Evolutionary conservation across 2,113 vertebrate genomes (phyloP).

Genomic region (Anguilla rostrata): DNA sequence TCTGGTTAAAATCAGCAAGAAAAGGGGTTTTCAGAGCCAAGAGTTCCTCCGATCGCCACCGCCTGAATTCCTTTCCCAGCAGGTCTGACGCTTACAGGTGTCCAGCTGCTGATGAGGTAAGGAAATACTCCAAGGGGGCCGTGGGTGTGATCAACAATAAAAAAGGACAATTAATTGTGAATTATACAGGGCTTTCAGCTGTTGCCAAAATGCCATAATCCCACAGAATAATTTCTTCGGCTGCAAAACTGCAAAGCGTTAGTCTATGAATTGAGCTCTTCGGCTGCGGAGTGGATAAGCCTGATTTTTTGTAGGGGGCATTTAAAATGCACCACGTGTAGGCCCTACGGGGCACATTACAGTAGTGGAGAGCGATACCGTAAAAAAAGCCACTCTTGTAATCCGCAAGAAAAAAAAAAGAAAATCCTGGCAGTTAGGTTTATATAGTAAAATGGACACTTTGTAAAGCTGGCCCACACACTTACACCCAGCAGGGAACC

Average conservation of each 20-base stretch:
- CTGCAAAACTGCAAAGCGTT: conserved; percentile 76
- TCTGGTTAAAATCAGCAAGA: no score
- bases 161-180: no score
- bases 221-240: no score
- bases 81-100: no score
- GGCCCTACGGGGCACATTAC: conserved; percentile 79
- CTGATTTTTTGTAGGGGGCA: conserved; percentile 67
- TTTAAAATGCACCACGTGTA: conserved; percentile 78
- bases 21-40: no score
- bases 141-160: no score
- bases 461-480: conserved; percentile 33
- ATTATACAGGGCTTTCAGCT: not conserved
- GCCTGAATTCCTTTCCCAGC: no score
- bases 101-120: no score
- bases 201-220: conserved; percentile 38
- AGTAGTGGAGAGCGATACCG: conserved; percentile 72
- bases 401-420: conserved; percentile 50
- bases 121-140: no score
- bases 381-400: conserved; percentile 86
- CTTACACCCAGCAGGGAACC: not conserved
- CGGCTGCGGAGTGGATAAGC: conserved; percentile 77
- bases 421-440: conserved; percentile 65
- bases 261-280: conserved; percentile 90
- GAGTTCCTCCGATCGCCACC: no score
- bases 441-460: conserved; percentile 76